phyloP scores from a whole-genome alignment of 2,797 vertebrate genomes.

The Peromyscus nudipes region DNA sequence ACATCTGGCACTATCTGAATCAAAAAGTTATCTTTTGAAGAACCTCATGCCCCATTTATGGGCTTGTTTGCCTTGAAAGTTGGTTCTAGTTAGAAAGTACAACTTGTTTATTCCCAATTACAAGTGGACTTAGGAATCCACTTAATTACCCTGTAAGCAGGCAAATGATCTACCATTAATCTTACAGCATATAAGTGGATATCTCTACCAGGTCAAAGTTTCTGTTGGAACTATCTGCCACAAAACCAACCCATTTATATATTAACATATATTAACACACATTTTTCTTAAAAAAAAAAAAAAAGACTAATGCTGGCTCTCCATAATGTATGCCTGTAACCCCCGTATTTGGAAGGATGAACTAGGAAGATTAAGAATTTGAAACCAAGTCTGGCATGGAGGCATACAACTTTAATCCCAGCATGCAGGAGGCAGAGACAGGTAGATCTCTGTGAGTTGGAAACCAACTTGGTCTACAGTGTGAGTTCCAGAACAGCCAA shows the following conservation, averaged over 20 bases:
- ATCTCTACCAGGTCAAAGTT: constrained; percentile 38
- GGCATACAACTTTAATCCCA: neutral
- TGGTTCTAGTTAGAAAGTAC: constrained; percentile 59
- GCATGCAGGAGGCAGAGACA: neutral
- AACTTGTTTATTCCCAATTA: constrained; percentile 50
- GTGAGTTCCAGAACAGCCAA: neutral
- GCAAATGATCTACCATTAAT: constrained; percentile 48
- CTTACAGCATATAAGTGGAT: neutral
- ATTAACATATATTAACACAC: constrained; percentile 26
- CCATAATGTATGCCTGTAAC: neutral
- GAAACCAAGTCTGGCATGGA: neutral
- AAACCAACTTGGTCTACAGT: neutral
- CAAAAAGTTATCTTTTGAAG: neutral
- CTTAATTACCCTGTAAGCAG: constrained; percentile 12
- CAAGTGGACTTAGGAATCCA: constrained; percentile 17
- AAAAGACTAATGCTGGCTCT: neutral
- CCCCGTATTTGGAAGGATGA: neutral
- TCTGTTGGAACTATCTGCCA: constrained; percentile 37
- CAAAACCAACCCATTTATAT: constrained; percentile 10
- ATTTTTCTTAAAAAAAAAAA: neutral
- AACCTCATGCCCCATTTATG: neutral
- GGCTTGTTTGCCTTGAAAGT: constrained; percentile 3
- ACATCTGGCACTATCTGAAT: neutral
- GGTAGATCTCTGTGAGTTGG: neutral
- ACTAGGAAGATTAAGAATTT: neutral